phyloP scores from a whole-genome alignment of 53 echinoderm and acorn worm species.

The Patiria pectinifera region DNA sequence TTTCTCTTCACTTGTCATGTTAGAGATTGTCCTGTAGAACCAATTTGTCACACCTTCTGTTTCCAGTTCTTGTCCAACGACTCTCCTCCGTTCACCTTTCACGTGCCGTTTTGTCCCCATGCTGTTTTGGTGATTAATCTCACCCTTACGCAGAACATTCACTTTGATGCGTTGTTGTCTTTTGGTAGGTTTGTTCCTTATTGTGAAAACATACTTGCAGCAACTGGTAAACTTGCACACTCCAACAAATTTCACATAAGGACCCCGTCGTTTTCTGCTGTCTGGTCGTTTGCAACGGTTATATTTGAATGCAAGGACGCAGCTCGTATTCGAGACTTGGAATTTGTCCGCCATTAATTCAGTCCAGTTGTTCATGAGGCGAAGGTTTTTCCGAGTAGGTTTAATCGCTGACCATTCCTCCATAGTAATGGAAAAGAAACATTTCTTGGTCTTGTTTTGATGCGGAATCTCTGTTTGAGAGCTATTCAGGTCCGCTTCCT shows the following conservation, averaged over 20 bases:
- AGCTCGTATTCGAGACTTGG: not conserved
- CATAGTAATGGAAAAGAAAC: not conserved
- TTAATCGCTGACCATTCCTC: conserved; percentile 27
- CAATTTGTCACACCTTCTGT: conserved; percentile 56
- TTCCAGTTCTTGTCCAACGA: conserved; percentile 31
- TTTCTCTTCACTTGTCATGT: conserved; percentile 43
- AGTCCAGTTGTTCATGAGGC: conserved; percentile 48
- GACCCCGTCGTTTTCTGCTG: conserved; percentile 18
- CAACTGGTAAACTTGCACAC: conserved; percentile 39
- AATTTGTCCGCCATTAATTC: conserved; percentile 17
- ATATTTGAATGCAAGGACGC: conserved; percentile 53
- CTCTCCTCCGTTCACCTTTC: conserved; percentile 40
- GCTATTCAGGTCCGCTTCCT: not conserved
- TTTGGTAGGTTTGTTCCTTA: not conserved
- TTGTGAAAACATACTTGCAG: conserved; percentile 35
- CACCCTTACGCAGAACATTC: conserved; percentile 16
- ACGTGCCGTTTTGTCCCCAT: conserved; percentile 52
- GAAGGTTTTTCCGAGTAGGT: conserved; percentile 16
- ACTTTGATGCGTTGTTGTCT: not conserved
- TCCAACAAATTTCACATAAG: conserved; percentile 22
- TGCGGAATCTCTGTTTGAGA: not conserved
- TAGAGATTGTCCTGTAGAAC: conserved; percentile 27
- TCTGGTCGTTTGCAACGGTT: conserved; percentile 17
- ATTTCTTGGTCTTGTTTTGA: not conserved
- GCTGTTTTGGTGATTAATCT: not conserved